These are phyloP conservation scores for Drosophila monieri DNA, from an alignment of 2,888 invertebrate genomes.

Conservation along the genomic window DNA sequence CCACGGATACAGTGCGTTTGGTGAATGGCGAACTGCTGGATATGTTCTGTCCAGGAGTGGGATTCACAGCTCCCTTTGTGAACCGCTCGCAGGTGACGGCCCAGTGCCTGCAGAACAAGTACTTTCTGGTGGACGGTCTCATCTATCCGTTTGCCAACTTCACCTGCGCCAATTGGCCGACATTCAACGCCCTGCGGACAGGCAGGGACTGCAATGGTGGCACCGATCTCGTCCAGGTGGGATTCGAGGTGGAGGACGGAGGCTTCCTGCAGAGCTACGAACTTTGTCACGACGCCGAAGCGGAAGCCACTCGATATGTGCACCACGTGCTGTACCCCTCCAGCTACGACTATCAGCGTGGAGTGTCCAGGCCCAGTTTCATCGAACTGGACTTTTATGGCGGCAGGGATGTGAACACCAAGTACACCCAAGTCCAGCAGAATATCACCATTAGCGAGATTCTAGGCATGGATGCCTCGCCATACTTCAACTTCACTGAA, in stretches of 20 bases:
- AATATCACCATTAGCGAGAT: conserved; percentile 80
- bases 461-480: conserved; percentile 77
- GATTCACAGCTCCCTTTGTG: conserved; percentile 62
- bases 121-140: conserved; percentile 69
- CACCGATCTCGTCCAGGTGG: conserved; percentile 81
- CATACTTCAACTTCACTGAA: conserved; percentile 67
- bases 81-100: conserved; percentile 68
- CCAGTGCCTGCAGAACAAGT: conserved; percentile 74
- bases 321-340: conserved; percentile 82
- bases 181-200: conserved; percentile 73
- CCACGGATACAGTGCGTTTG: conserved; percentile 73
- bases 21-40: conserved; percentile 74
- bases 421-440: conserved; percentile 82
- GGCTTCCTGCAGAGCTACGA: conserved; percentile 82
- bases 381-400: conserved; percentile 81
- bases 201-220: conserved; percentile 76
- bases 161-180: conserved; percentile 77
- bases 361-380: conserved; percentile 80
- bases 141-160: conserved; percentile 78
- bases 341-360: conserved; percentile 83
- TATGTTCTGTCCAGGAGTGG: conserved; percentile 75
- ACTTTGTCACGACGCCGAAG: conserved; percentile 83
- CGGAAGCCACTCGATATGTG: conserved; percentile 82
- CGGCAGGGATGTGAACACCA: conserved; percentile 74
- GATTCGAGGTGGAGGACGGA: conserved; percentile 79